Base-by-base conservation (phyloP, 2,113 vertebrate genomes). In the Gadus macrocephalus region DNA sequence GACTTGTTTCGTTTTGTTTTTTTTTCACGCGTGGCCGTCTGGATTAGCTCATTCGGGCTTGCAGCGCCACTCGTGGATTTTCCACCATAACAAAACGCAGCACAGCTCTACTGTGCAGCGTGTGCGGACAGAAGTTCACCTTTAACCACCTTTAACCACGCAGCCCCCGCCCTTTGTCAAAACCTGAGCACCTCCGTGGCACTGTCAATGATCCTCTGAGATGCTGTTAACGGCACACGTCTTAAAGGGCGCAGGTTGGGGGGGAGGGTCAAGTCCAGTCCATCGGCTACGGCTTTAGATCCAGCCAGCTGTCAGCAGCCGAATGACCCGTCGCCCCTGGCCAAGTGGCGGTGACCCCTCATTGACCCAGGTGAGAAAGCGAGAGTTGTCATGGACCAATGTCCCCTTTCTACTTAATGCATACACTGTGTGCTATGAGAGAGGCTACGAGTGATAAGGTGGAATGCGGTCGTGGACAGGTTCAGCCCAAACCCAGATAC, bases 61-160 rank as follows among this genome's bases (percentile, higher is more conserved):
- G 58, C 68, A 68, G 25, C 64, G 71, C 77, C 42, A 49, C 6
- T 72, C 75, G 67, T 74, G 71, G 2, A 68, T 78, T 75, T 87
- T 79, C 77, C 76, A 75, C 66, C 71, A 68, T 42, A 85, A 80
- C 64, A 81, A 76, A 80, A 25, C 25, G 4, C 66, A 68, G 25
- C 0, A 65, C 35, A 68, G 28, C 58, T 4, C 64, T 78, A 82
- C 64, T 59, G 63, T 70, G 64, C 7, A 68, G 77, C 35, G 42
- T 49, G 42, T 49, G 42, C 42, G 42, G 69, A 74, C 73, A 77
- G 38, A 4, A 75, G 53, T 61, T 70, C 71, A 83, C 81, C 77
- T 82, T 85, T 82, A 71, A 64, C 79, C 78, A 9, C 71, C 1
- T 53, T 74, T 70, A 78, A 79, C 70, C 79, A 73, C 71, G 68